Base-by-base conservation (phyloP, 2,113 vertebrate species). In the Phoxinus phoxinus region DNA sequence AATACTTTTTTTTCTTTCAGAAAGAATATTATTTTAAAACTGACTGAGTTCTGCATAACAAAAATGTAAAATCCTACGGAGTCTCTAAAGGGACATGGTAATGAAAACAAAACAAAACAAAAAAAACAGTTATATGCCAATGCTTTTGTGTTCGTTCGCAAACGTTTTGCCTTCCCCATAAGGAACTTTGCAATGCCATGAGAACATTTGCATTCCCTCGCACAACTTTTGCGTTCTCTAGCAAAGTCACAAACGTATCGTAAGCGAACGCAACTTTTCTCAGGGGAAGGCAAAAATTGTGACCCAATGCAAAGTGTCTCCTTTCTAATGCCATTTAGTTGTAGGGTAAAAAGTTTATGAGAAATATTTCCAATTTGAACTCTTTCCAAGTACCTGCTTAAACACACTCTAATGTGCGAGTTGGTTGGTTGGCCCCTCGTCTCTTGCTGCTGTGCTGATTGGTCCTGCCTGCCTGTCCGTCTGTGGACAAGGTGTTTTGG, bases 401-500 rank as follows among this genome's bases (percentile, higher is more conserved):
- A 73, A 27, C 44, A 8, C 5, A n/a, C n/a, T 37, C 13, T 17
- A n/a, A 46, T 41, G n/a, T 17, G n/a, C 6, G 25, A 74, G 23
- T 74, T 32, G 3, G 48, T 53, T 61, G 37, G 15, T 46, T 5
- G 13, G 13, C 72, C 15, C 51, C 65, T 63, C 35, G 13, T 46
- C 37, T 71, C 3, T 73, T 71, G 56, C 25, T 11, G 12, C 32
- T 69, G 25, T 56, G 35, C 11, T 58, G 63, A 61, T 82, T 51
- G 46, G 84, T 35, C 41, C 83, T 74, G 51, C 44, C 63, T 69
- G 51, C 30, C n/a, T 73, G 25, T 8, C 80, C 37, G 76, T 51
- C 91, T 94, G 93, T 94, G 92, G 92, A 94, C 93, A 91, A 94
- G 92, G 93, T 94, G 93, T 92, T 95, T 95, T 94, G 93, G 93